Evolutionary conservation across 2,113 vertebrate genomes (phyloP), one percentile per base, ranked within the genome.

Genomic region (Phodopus roborovskii): DNA sequence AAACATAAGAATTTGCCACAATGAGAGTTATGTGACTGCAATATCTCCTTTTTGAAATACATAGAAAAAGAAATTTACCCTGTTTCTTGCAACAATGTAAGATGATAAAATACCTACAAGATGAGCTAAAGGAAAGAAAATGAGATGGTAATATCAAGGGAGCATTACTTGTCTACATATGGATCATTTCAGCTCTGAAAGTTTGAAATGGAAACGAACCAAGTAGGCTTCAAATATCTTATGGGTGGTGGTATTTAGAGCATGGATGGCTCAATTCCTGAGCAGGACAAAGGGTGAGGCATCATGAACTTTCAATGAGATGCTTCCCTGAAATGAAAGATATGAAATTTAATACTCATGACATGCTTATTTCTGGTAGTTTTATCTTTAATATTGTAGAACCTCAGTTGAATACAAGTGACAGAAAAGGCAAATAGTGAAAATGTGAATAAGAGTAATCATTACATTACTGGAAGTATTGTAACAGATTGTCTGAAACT

Each of bases 61-160:
- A 15, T 20, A 71, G 1, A 48, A 16, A 5, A 60, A 50, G 4
- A 50, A 64, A 62, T 24, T 53, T 1, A 33, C 3, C 20, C n/a
- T 71, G 28, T 33, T 17, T 88, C 26, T 60, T 36, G 9, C 15
- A 9, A 17, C 16, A 22, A 45, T 48, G 2, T 48, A 7, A 73
- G 3, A 50, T 70, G 20, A 70, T 73, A 81, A 0, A 48, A 50
- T 30, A 9, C 3, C 8, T 39, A 60, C 17, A 50, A 5, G 15
- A 62, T 39, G 4, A 33, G 7, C 17, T 30, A 2, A 62, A 33
- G 16, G 5, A 8, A 71, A 6, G 30, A 73, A 28, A 64, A 28
- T 26, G 50, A 10, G 9, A 15, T 36, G 10, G 36, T 0, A 58
- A 33, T 22, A 9, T 20, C 1, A 8, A 11, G 10, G 7, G 1